phyloP scores from a whole-genome alignment of 2,888 invertebrate genomes.

The Cartodere bifasciata region DNA sequence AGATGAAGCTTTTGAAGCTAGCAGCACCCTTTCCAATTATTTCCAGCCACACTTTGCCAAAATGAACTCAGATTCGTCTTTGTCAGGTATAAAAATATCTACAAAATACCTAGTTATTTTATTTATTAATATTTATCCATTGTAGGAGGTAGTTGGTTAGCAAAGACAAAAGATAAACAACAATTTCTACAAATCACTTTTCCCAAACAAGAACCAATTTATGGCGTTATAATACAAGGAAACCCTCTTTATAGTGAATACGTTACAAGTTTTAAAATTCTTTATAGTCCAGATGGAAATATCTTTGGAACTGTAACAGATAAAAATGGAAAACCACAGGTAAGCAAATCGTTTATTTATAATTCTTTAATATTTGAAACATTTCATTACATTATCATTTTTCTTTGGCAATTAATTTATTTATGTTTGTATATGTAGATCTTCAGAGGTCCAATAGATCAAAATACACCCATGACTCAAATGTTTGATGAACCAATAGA shows the following conservation, averaged over 20 bases:
- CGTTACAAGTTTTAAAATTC: conserved; percentile 63
- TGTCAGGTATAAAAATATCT: too few species aligned
- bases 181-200: conserved; percentile 56
- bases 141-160: conserved; percentile 56
- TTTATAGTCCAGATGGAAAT: conserved; percentile 55
- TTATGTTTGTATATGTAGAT: conserved; percentile 37
- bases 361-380: conserved; percentile 1
- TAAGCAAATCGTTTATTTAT: conserved; percentile 20
- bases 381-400: not conserved
- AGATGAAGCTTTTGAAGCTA: conserved; percentile 45
- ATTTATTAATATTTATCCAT: too few species aligned
- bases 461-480: conserved; percentile 43
- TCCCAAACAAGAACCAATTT: conserved; percentile 51
- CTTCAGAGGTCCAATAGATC: conserved; percentile 61
- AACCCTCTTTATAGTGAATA: conserved; percentile 54
- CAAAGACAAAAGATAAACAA: conserved; percentile 42
- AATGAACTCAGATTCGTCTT: too few species aligned
- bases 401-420: not conserved
- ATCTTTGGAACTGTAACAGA: conserved; percentile 47
- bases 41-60: too few species aligned
- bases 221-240: conserved; percentile 63
- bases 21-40: conserved; percentile 41
- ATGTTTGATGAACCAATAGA: conserved; percentile 61
- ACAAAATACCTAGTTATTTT: too few species aligned
- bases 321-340: conserved; percentile 36